These are phyloP conservation scores for Cotesia typhae DNA, from an alignment of 1,140 invertebrate species.

Conservation along the genomic window DNA sequence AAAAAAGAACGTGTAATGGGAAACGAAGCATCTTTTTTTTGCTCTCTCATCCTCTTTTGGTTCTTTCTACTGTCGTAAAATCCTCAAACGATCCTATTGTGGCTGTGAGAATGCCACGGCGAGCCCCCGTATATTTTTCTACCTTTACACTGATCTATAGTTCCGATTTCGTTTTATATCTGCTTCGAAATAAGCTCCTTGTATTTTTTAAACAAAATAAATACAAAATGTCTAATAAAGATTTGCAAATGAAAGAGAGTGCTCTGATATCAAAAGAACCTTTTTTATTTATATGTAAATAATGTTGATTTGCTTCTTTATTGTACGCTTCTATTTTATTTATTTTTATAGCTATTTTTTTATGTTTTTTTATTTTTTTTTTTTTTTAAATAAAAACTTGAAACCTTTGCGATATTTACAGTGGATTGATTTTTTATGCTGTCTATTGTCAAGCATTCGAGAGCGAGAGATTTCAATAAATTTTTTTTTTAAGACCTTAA, in stretches of 20 bases:
- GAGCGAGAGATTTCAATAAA: no score
- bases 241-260: conserved; percentile 2
- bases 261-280: neutral
- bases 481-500: no score
- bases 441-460: no score
- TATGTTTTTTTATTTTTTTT: no score
- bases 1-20: conserved; percentile 19
- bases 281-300: conserved; percentile 3
- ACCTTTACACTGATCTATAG: conserved; percentile 12
- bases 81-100: conserved; percentile 17
- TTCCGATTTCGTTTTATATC: conserved; percentile 13
- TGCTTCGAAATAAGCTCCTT: conserved; percentile 1
- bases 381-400: no score
- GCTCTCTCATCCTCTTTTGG: neutral
- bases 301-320: conserved; percentile 16
- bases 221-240: neutral
- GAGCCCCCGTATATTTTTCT: conserved; percentile 7
- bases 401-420: no score
- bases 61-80: conserved; percentile 16
- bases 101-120: neutral
- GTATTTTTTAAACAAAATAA: neutral
- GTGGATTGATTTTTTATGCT: no score
- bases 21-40: conserved; percentile 25
- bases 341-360: no score
- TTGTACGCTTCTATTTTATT: neutral